phyloP scores from a whole-genome alignment of 1,140 invertebrate genomes.

The Pogonomyrmex barbatus region DNA sequence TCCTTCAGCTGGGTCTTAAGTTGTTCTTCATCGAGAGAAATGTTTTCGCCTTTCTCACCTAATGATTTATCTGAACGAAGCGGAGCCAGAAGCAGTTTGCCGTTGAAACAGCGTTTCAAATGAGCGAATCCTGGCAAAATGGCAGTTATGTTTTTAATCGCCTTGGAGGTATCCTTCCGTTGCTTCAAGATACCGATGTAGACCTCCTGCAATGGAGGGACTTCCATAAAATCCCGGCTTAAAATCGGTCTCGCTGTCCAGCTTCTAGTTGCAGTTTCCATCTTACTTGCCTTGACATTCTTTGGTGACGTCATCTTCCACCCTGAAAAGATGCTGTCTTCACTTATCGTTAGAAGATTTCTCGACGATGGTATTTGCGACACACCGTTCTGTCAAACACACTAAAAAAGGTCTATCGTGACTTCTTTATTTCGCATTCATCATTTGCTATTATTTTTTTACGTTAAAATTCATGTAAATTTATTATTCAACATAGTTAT shows the following conservation, averaged over 20 bases:
- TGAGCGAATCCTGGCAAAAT: constrained; percentile 88
- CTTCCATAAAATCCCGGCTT: constrained; percentile 85
- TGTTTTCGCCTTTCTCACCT: constrained; percentile 28
- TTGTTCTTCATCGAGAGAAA: constrained; percentile 70
- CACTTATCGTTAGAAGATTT: constrained; percentile 67
- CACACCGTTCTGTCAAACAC: neutral
- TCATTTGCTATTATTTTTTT: neutral
- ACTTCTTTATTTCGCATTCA: neutral
- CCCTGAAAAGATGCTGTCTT: constrained; percentile 78
- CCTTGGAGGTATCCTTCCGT: constrained; percentile 88
- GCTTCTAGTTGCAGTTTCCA: constrained; percentile 67
- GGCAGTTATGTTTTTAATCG: constrained; percentile 88
- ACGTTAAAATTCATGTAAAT: neutral
- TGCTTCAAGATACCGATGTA: constrained; percentile 88
- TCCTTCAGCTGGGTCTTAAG: constrained; percentile 85
- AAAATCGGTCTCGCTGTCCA: constrained; percentile 85
- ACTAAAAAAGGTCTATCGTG: neutral
- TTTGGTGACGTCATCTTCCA: constrained; percentile 65
- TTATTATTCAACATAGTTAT: neutral
- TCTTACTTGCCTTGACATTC: constrained; percentile 67
- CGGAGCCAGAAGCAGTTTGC: constrained; percentile 88
- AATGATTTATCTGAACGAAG: neutral
- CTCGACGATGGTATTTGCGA: constrained; percentile 18
- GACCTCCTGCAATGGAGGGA: constrained; percentile 87
- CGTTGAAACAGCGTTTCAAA: constrained; percentile 90